Evolutionary conservation across 2,113 vertebrate genomes (phyloP).

Genomic region (Pitta sordida): DNA sequence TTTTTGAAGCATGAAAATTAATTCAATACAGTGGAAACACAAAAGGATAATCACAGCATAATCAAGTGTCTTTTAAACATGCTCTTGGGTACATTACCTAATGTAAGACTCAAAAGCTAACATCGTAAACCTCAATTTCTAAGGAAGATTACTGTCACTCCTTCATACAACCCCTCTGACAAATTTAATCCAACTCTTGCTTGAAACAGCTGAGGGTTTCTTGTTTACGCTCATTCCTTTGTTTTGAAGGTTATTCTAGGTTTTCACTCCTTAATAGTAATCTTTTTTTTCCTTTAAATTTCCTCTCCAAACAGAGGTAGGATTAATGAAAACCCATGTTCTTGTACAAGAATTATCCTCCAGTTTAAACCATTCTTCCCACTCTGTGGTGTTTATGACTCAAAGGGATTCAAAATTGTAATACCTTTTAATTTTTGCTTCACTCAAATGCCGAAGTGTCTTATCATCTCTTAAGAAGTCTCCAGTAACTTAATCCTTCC

Average conservation of each 20-base stretch:
- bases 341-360: background rate
- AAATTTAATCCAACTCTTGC: background rate
- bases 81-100: background rate
- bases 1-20: constrained; percentile 14
- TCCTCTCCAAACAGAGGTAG: background rate
- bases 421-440: background rate
- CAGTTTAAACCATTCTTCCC: background rate
- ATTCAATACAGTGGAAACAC: constrained; percentile 1
- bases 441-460: background rate
- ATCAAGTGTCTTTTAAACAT: constrained; percentile 1
- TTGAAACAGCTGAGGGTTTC: background rate
- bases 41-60: background rate
- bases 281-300: background rate
- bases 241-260: background rate
- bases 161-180: background rate
- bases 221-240: background rate
- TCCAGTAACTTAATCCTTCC: background rate
- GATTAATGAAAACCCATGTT: background rate
- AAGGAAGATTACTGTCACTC: background rate
- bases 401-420: background rate
- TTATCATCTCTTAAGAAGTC: background rate
- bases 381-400: background rate
- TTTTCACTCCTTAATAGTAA: background rate
- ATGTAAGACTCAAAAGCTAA: background rate
- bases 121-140: background rate